phyloP scores from a whole-genome alignment of 2,113 vertebrate species.

The Phylloscopus whistleri region DNA sequence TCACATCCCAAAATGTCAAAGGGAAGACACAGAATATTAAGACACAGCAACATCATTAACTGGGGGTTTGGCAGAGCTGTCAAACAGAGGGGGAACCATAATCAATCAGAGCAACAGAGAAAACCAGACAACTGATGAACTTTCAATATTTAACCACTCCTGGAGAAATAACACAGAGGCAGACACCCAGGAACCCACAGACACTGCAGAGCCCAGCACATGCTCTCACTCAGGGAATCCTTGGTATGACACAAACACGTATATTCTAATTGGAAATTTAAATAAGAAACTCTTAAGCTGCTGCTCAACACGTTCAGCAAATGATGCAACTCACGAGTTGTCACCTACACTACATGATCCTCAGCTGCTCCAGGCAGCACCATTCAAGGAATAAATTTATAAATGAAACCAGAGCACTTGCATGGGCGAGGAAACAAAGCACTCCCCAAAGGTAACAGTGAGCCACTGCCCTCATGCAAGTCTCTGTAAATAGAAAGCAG shows the following conservation, averaged over 20 bases:
- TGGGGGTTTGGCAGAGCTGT: background rate
- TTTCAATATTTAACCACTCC: background rate
- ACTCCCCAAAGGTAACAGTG: background rate
- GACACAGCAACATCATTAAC: background rate
- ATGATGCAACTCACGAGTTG: background rate
- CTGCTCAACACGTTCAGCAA: rapidly evolving
- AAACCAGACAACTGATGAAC: background rate
- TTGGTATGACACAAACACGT: rapidly evolving
- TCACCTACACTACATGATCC: background rate
- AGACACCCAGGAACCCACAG: background rate
- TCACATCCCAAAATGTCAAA: rapidly evolving
- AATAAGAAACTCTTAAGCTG: background rate
- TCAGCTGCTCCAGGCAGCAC: background rate
- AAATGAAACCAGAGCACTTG: background rate
- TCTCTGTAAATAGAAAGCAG: background rate
- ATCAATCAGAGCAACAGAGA: background rate
- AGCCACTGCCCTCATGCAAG: background rate
- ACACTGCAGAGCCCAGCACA: rapidly evolving
- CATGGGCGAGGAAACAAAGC: background rate
- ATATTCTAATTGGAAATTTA: background rate
- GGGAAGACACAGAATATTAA: background rate
- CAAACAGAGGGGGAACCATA: background rate
- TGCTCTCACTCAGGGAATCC: background rate
- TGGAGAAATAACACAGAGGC: background rate
- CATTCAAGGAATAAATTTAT: background rate